Evolutionary conservation across 1,140 invertebrate genomes (phyloP), one percentile per base, ranked within the genome.

Genomic region (Chrysomallon squamiferum): DNA sequence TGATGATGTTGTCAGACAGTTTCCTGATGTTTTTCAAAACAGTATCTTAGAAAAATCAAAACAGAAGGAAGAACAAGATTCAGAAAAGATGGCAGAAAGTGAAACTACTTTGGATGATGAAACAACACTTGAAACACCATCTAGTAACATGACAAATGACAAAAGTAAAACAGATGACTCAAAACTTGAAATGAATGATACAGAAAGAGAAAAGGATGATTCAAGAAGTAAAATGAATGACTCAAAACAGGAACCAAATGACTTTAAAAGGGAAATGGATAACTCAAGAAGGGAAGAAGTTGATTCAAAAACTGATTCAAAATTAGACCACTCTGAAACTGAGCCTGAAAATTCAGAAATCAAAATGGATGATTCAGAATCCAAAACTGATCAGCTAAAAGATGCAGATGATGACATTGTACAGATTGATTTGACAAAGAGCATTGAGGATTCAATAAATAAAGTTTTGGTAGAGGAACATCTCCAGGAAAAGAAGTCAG

Each of bases 1-100:
- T 43, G 68, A 71, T 54, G 61, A 62, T 13, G 68, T 60, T 35
- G 43, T 73, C 2, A 9, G 35, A n/a, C 62, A 68, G 43, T 72
- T 69, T 49, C 66, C 71, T 6, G 59, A 65, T 30, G 59, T 72
- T 15, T 66, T 71, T 59, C 32, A 43, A 22, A 43, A 52, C 29
- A 54, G 59, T 56, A 32, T 32, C 6, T 15, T 56, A 13, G 13
- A 27, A 56, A 56, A 56, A 15, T 20, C n/a, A 25, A 32, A 27
- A 25, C 6, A 7, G 35, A 38, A 15, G 15, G 35, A 38, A 7
- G 35, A 38, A 56, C n/a, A n/a, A n/a, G n/a, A n/a, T n/a, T 25
- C 25, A 56, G 52, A 56, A 15, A 27, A 56, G n/a, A 56, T 13
- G 27, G 32, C n/a, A 18, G 18, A 27, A 56, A 32, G n/a, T n/a